Conservation (phyloP, 2,797 vertebrate species). For the Mionectes olivaceus region DNA sequence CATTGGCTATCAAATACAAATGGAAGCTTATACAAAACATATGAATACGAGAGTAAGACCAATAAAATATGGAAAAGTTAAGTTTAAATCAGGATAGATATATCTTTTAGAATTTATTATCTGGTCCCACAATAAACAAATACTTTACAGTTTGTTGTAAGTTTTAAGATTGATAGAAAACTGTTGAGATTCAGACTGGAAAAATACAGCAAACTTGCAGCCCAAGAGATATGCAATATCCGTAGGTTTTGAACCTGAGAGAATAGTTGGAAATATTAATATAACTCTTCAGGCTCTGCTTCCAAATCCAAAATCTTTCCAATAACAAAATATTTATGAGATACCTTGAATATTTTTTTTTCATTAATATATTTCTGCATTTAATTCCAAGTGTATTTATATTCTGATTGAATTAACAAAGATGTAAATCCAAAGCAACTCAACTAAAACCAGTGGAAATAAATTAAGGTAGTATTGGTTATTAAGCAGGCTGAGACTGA, state of each 20-base stretch:
- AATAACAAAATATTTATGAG: background rate
- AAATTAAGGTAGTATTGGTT: background rate
- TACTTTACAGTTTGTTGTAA: background rate
- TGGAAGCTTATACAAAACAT: background rate
- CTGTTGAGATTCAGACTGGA: background rate
- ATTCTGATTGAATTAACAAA: background rate
- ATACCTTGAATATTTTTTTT: background rate
- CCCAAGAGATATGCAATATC: background rate
- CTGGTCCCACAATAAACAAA: background rate
- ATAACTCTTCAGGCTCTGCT: background rate
- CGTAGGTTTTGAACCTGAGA: background rate
- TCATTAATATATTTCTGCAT: background rate
- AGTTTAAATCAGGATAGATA: background rate
- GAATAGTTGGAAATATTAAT: background rate
- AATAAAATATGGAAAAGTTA: background rate
- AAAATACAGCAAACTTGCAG: background rate
- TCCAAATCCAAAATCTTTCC: background rate
- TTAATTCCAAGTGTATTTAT: background rate
- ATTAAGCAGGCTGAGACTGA: background rate
- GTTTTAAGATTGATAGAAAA: background rate
- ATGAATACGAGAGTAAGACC: background rate
- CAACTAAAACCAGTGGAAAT: background rate
- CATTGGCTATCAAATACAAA: background rate
- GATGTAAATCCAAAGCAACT: background rate
- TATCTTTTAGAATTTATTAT: background rate